Conservation (phyloP, 2,113 vertebrate genomes). For the Astur gentilis region DNA sequence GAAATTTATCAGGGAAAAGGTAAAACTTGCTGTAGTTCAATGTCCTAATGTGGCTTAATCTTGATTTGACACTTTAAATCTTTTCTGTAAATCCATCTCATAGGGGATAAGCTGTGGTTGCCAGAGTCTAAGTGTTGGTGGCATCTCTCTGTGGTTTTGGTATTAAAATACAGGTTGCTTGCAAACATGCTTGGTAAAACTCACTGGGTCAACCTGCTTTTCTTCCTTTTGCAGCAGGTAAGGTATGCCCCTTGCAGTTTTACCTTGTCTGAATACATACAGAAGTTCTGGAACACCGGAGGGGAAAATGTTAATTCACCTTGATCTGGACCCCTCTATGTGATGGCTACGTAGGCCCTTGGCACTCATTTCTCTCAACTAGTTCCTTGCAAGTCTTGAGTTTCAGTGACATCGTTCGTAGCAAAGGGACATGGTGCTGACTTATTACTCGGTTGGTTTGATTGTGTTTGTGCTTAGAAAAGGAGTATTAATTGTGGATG, state of each 20-base stretch:
- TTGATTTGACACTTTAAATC: neutral
- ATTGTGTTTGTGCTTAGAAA: neutral
- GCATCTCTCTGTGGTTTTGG: neutral
- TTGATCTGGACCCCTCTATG: neutral
- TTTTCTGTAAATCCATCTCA: neutral
- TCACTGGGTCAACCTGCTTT: neutral
- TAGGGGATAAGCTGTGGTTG: neutral
- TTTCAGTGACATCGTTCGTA: neutral
- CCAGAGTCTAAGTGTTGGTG: neutral
- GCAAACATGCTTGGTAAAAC: neutral
- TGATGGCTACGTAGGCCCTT: fast-evolving
- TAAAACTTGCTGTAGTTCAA: neutral
- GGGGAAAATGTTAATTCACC: neutral
- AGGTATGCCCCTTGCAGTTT: neutral
- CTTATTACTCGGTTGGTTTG: neutral
- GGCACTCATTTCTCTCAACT: neutral
- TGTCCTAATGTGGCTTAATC: neutral
- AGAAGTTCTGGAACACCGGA: neutral
- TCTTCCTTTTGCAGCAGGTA: neutral
- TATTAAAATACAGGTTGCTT: neutral
- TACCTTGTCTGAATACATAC: neutral
- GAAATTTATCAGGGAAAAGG: neutral
- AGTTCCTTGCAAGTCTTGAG: neutral
- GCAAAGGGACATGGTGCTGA: neutral
- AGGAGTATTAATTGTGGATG: neutral